Evolutionary conservation across 2,797 vertebrate genomes (phyloP).

Genomic region (Emys orbicularis): DNA sequence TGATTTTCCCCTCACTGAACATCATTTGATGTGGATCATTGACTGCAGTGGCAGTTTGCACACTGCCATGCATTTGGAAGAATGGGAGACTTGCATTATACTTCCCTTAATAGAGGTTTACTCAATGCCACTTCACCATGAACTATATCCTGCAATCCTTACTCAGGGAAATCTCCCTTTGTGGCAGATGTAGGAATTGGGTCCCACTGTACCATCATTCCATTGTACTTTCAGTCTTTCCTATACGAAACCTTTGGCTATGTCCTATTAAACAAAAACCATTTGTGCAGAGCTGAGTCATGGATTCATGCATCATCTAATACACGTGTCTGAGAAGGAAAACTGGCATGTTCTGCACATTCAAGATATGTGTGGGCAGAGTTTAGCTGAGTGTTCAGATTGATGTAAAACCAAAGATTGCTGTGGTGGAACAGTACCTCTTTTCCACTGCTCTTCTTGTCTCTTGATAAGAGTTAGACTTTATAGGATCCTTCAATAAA

Average conservation of each 20-base stretch:
- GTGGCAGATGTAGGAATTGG: neutral
- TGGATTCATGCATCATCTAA: neutral
- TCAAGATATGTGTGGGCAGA: constrained; percentile 39
- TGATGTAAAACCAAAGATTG: neutral
- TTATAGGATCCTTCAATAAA: neutral
- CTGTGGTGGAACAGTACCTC: neutral
- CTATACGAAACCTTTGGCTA: neutral
- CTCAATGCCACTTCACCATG: neutral
- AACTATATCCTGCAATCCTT: neutral
- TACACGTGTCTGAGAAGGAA: neutral
- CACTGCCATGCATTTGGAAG: neutral
- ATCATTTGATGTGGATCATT: neutral
- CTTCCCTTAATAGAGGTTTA: neutral
- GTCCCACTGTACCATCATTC: neutral
- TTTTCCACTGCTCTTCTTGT: neutral
- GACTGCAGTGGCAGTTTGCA: neutral
- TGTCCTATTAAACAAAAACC: constrained; percentile 9
- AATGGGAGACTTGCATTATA: neutral
- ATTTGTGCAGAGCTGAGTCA: constrained; percentile 46
- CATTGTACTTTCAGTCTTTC: neutral
- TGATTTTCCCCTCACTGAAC: neutral
- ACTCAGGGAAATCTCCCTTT: neutral
- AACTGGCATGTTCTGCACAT: neutral
- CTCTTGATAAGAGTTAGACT: neutral
- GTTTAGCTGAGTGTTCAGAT: constrained; percentile 6